phyloP scores from a whole-genome alignment of 2,888 invertebrate species.

The Campoplex capitator region DNA sequence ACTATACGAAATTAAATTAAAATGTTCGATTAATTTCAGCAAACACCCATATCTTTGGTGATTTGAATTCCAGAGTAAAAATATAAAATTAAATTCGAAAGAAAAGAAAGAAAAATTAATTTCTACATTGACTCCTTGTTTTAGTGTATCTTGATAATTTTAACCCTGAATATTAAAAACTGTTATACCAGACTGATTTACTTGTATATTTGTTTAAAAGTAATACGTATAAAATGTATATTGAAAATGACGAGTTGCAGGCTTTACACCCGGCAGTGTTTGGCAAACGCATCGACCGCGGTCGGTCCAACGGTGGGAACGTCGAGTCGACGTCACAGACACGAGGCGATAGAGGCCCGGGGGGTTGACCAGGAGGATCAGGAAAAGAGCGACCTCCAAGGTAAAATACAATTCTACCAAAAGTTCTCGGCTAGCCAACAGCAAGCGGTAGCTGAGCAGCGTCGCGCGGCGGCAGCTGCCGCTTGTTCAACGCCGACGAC shows the following conservation, averaged over 20 bases:
- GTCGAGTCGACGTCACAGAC: conserved; percentile 75
- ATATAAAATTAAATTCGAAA: neutral
- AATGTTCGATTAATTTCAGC: no score
- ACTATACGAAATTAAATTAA: no score
- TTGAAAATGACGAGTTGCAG: conserved; percentile 74
- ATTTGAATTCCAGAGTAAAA: no score
- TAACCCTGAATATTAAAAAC: neutral
- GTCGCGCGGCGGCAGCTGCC: conserved; percentile 85
- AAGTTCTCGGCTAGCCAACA: conserved; percentile 84
- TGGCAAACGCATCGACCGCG: conserved; percentile 80
- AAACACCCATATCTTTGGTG: no score
- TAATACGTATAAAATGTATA: conserved; percentile 5
- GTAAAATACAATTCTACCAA: conserved; percentile 83
- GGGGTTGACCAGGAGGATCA: conserved; percentile 81
- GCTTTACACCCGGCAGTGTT: conserved; percentile 82
- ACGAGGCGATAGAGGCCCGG: conserved; percentile 78
- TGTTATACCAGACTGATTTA: neutral
- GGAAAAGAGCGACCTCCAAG: conserved; percentile 83
- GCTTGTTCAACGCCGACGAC: conserved; percentile 77
- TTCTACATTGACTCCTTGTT: neutral
- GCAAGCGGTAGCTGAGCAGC: conserved; percentile 83
- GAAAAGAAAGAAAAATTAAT: neutral
- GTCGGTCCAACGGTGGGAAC: conserved; percentile 78
- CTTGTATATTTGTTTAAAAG: neutral
- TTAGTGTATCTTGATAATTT: neutral